These are phyloP conservation scores for Leucozona laternaria DNA, from an alignment of 2,888 invertebrate species.

Conservation along the genomic window DNA sequence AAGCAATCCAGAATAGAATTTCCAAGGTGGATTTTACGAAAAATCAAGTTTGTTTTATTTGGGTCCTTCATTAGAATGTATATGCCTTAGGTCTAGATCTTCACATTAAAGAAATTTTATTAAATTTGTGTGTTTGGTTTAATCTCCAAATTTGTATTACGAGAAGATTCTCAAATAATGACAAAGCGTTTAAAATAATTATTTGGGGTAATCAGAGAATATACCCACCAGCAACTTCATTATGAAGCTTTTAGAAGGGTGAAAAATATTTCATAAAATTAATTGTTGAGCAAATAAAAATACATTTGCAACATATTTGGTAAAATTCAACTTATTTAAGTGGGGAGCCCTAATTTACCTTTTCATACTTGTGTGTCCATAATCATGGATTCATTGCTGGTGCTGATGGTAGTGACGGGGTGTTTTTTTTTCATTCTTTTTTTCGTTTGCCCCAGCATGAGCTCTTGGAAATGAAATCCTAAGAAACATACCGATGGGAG, in stretches of 20 bases:
- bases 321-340: slow-evolving; percentile 12
- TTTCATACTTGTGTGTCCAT: slow-evolving; percentile 23
- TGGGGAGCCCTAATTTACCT: not conserved
- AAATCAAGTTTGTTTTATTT: not conserved
- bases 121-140: no score
- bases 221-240: no score
- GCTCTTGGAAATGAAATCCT: slow-evolving; percentile 1
- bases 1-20: not conserved
- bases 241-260: no score
- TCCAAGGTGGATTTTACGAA: slow-evolving; percentile 7
- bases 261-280: no score
- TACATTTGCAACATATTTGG: not conserved
- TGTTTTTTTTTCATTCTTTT: not conserved
- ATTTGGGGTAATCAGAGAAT: no score
- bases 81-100: not conserved
- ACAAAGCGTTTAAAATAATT: no score
- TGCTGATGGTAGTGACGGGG: slow-evolving; percentile 27
- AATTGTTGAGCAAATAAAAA: not conserved
- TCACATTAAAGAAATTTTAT: no score
- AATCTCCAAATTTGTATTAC: no score
- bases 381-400: slow-evolving; percentile 56
- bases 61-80: not conserved
- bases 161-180: no score
- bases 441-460: not conserved
- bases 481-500: slow-evolving; percentile 13